phyloP scores from a whole-genome alignment of 2,797 vertebrate genomes.

The Melanotaenia trifasciata region DNA sequence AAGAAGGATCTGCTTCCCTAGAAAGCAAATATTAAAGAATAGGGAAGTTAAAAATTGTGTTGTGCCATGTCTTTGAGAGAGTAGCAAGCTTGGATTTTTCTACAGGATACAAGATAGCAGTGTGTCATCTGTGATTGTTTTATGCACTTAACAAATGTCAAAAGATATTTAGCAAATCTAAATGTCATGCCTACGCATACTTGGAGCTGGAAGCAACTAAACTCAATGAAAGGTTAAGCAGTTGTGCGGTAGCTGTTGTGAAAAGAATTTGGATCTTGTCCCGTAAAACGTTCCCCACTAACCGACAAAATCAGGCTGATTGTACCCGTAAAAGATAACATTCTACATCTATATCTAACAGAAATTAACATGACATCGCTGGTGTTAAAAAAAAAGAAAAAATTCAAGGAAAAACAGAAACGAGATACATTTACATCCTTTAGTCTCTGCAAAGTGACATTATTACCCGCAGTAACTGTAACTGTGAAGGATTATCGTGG shows the following conservation, averaged over 20 bases:
- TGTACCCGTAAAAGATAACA: not conserved
- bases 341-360: not conserved
- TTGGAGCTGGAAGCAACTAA: conserved; percentile 11
- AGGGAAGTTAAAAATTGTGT: conserved; percentile 12
- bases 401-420: not conserved
- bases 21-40: conserved; percentile 56
- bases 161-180: conserved; percentile 29
- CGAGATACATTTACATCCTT: not conserved
- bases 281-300: conserved; percentile 27
- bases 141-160: conserved; percentile 31
- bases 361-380: not conserved
- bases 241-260: not conserved
- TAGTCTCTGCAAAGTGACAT: conserved; percentile 14
- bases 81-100: not conserved
- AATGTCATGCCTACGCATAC: conserved; percentile 33
- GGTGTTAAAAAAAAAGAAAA: not conserved
- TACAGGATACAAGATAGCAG: not conserved
- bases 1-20: conserved; percentile 21
- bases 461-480: conserved; percentile 18
- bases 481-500: conserved; percentile 9
- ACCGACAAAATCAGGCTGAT: conserved; percentile 6
- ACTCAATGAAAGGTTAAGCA: conserved; percentile 3
- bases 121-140: conserved; percentile 20
- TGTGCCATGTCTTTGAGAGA: not conserved
- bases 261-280: conserved; percentile 24